Base-by-base conservation (phyloP, 2,888 invertebrate genomes). In the Rapana venosa region DNA sequence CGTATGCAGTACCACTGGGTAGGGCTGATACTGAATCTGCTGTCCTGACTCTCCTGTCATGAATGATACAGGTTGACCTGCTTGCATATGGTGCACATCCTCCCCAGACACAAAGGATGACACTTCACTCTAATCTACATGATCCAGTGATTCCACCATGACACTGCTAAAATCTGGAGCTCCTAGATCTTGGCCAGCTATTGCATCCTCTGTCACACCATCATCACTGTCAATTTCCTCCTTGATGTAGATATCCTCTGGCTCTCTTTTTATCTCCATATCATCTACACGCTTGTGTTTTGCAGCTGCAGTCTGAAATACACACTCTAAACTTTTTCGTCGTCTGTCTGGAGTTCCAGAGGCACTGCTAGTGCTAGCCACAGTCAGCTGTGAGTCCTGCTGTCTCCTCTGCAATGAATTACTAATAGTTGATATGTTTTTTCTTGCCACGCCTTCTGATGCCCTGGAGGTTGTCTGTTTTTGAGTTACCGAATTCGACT, bases 201-300 rank as follows among this genome's bases (percentile, higher is more conserved):
- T 2, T 5, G 47, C 4, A 2, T 8, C 47, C 47, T 47, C 47
- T 47, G 47, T 8, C 47, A 47, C 47, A 47, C 47, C 47, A 47
- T 47, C 47, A 47, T 85, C 85, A 85, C 66, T 66, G 26, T 81
- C 70, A 26, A 85, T 85, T 22, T 89, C 89, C 74, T 89, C 89
- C 70, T 89, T 89, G 58, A 89, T 85, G 30, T 85, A n/a, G 26
- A 89, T 61, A 30, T 56, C 77, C 35, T 56, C 30, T 79, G 70
- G 87, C 79, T 36, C 89, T 26, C 35, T 11, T 15, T n/a, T 74
- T 56, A 56, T 32, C 74, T 70, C 36, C 11, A n/a, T 20, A 17
- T 85, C 85, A 66, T 20, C n/a, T 4, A 11, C 36, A 13, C 89
- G 70, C 8, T 56, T 85, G n/a, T 56, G 84, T 77, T 89, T 89